Percentiles rank a stretch among this genome's conserved stretches.
phyloP scores from a whole-genome alignment of 1,140 invertebrate genomes.

The Calycopis cecrops region DNA sequence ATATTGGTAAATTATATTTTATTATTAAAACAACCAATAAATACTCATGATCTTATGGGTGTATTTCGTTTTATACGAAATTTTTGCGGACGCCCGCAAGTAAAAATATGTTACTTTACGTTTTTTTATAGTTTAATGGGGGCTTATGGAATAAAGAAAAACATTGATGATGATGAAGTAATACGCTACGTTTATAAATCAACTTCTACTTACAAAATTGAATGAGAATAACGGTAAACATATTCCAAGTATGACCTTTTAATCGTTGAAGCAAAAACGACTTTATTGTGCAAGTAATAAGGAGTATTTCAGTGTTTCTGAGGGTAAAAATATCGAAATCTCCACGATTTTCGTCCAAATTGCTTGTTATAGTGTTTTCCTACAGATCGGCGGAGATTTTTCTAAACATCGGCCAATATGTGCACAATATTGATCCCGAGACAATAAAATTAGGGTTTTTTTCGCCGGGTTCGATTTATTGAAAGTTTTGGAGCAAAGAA shows the following conservation, averaged over 20 bases:
- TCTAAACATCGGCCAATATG: neutral
- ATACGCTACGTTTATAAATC: slow-evolving; percentile 1
- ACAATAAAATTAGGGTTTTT: neutral
- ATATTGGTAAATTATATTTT: no score
- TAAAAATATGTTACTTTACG: no score
- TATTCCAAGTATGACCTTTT: neutral
- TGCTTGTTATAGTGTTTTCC: slow-evolving; percentile 4
- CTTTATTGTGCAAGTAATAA: neutral
- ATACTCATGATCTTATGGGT: no score
- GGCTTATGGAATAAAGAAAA: no score
- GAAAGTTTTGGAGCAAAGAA: no score
- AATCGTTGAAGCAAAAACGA: neutral
- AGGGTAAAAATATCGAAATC: neutral
- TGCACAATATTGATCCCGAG: neutral
- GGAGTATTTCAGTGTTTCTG: neutral
- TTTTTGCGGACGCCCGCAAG: no score
- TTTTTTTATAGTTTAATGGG: no score
- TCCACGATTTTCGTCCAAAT: slow-evolving; percentile 1
- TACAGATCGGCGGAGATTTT: slow-evolving; percentile 1
- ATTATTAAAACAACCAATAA: no score
- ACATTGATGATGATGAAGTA: no score
- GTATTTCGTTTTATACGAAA: no score
- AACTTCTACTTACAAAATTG: slow-evolving; percentile 4
- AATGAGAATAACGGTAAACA: slow-evolving; percentile 5
- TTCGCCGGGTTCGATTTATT: no score